A percentile compares a stretch with the other conserved stretches of the same genome.
These are phyloP conservation scores for Pelagia noctiluca DNA, from an alignment of 30 jellyfish, hydroid and myxozoan species.

Conservation along the genomic window DNA sequence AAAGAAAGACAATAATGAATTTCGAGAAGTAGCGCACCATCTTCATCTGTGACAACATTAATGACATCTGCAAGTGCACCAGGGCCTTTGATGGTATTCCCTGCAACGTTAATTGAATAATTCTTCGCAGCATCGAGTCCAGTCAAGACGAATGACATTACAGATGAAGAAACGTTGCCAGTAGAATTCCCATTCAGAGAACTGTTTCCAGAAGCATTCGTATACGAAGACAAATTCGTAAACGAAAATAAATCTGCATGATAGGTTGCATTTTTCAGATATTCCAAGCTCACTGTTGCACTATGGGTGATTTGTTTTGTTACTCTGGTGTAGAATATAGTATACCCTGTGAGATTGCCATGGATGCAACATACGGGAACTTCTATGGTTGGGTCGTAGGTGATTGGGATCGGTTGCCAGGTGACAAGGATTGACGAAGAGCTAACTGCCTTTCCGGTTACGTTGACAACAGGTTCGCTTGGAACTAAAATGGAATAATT, in stretches of 20 bases:
- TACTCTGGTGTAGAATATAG: constrained; percentile 55
- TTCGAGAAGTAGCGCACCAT: constrained; percentile 6
- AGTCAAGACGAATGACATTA: constrained; percentile 29
- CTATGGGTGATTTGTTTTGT: constrained; percentile 15
- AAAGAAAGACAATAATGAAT: too few species aligned
- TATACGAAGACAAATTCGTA: too few species aligned
- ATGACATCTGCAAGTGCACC: constrained; percentile 47
- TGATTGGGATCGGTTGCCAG: constrained; percentile 54
- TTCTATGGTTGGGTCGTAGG: constrained; percentile 46
- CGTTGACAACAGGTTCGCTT: constrained; percentile 50
- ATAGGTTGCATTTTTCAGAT: constrained; percentile 3
- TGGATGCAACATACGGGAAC: constrained; percentile 61
- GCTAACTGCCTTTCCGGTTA: constrained; percentile 20
- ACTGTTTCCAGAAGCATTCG: not conserved
- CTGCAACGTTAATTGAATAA: constrained; percentile 59
- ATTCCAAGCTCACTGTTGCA: constrained; percentile 27
- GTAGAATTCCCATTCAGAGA: not conserved
- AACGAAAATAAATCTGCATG: too few species aligned
- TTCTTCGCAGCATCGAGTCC: constrained; percentile 41
- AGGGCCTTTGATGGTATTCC: constrained; percentile 65
- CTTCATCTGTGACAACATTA: constrained; percentile 42
- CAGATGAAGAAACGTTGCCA: not conserved
- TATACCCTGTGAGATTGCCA: constrained; percentile 63
- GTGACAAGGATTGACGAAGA: constrained; percentile 40
- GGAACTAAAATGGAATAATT: constrained; percentile 54